Base-by-base conservation (phyloP, 1,140 invertebrate species). In the Lepidurus packardi region DNA sequence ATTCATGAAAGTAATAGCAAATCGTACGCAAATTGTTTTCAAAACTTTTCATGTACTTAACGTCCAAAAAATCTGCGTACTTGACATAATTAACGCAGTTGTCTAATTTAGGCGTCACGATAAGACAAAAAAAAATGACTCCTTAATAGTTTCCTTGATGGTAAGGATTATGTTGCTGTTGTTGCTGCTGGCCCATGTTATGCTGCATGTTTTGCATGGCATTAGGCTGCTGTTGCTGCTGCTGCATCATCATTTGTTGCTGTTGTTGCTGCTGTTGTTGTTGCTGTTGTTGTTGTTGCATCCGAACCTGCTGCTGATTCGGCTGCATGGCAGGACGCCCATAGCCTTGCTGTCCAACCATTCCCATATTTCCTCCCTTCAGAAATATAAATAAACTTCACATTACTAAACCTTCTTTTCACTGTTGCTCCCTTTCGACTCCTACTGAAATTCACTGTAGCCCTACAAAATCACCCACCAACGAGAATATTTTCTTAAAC, bases 251-350 rank as follows among this genome's bases (percentile, higher is more conserved):
- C 79, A 87, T 84, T 65, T 85, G 84, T 25, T 84, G 85, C 24
- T 84, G 83, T 21, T 87, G 87, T 78, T 88, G 86, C 80, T 88
- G 87, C 85, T 89, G 81, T 86, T 89, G 88, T 81, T 90, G 89
- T 81, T 90, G 89, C 65, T 89, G 77, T 34, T 75, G n/a, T n/a
- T n/a, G n/a, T n/a, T n/a, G 87, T 73, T 87, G 85, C 73, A 74
- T 74, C 24, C 44, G 42, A 73, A 87, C 86, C 78, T 86, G 85
- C 73, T 87, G 86, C 82, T 84, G 86, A 74, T 47, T 78, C 74
- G 75, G 78, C 74, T 76, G 78, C 78, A 79, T 79, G 43, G 74
- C 47, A 47, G 73, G 76, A 73, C 34, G 34, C 6, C 74, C 34
- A 25, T 75, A 75, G 34, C 34, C 43, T 75, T 75, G 34, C 34